Evolutionary conservation across 2,797 vertebrate species (phyloP).

Genomic region (Anolis apletophallus): DNA sequence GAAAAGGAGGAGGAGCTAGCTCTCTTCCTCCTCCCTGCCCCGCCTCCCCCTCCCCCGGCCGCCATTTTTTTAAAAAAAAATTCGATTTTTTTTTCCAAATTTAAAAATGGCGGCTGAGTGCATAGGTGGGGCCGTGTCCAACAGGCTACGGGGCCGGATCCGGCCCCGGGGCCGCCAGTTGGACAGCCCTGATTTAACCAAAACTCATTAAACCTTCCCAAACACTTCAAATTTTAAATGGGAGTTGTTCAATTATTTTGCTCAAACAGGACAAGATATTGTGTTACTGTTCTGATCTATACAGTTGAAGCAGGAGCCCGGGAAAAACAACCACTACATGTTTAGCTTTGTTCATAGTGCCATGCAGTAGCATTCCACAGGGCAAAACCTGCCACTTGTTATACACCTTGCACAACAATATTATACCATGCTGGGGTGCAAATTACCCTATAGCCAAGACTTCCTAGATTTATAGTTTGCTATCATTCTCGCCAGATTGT

Average conservation of each 20-base stretch:
- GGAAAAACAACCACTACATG: not conserved
- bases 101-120: too few species aligned
- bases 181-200: conserved; percentile 27
- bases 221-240: conserved; percentile 1
- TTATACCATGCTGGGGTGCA: not conserved
- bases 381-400: not conserved
- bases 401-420: not conserved
- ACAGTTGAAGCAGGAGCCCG: not conserved
- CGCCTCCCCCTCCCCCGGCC: too few species aligned
- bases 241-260: not conserved
- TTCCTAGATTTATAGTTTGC: not conserved
- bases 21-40: too few species aligned
- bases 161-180: too few species aligned
- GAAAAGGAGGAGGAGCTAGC: too few species aligned
- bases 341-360: not conserved
- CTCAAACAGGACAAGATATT: not conserved
- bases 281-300: not conserved
- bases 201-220: not conserved
- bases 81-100: too few species aligned
- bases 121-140: too few species aligned
- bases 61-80: too few species aligned
- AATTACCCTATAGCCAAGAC: not conserved
- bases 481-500: not conserved
- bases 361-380: too few species aligned
- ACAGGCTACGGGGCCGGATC: too few species aligned